Evolutionary conservation across 2,888 invertebrate species (phyloP).

Genomic region (Branchipolynoe longqiensis): DNA sequence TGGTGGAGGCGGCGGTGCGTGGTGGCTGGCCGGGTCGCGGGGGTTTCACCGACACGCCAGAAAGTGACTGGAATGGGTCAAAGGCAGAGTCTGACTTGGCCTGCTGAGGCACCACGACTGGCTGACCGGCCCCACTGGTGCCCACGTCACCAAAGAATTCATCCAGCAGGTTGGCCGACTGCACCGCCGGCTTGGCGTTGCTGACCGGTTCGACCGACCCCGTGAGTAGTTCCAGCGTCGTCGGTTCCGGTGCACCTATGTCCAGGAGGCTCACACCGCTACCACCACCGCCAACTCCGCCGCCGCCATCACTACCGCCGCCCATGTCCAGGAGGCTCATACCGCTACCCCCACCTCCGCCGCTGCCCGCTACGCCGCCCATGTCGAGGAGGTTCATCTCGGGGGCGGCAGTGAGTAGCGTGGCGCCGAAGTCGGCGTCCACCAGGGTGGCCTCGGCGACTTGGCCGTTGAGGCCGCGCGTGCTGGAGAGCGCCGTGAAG

Average conservation of each 20-base stretch:
- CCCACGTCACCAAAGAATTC: neutral
- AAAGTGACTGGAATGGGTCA: constrained; percentile 75
- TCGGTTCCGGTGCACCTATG: constrained; percentile 65
- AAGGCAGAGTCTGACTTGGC: constrained; percentile 66
- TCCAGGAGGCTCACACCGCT: constrained; percentile 60
- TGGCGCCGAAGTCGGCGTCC: constrained; percentile 10
- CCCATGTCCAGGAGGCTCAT: constrained; percentile 69
- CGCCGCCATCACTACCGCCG: neutral
- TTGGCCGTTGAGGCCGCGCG: constrained; percentile 63
- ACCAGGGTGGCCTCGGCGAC: neutral
- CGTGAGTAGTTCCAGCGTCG: constrained; percentile 74
- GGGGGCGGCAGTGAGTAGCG: no score
- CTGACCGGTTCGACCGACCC: constrained; percentile 62
- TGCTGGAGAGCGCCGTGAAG: constrained; percentile 71
- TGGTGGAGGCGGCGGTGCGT: neutral
- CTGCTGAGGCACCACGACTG: neutral
- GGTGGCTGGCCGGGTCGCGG: constrained; percentile 56
- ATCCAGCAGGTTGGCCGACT: constrained; percentile 15
- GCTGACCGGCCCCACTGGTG: neutral
- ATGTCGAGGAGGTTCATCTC: constrained; percentile 57
- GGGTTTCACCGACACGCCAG: neutral
- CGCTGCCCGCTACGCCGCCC: neutral
- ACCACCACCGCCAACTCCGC: neutral
- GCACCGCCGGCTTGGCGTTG: neutral
- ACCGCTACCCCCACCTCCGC: neutral